These are phyloP conservation scores for Lepidonotus clava DNA, from an alignment of 2,888 invertebrate genomes.

Conservation along the genomic window DNA sequence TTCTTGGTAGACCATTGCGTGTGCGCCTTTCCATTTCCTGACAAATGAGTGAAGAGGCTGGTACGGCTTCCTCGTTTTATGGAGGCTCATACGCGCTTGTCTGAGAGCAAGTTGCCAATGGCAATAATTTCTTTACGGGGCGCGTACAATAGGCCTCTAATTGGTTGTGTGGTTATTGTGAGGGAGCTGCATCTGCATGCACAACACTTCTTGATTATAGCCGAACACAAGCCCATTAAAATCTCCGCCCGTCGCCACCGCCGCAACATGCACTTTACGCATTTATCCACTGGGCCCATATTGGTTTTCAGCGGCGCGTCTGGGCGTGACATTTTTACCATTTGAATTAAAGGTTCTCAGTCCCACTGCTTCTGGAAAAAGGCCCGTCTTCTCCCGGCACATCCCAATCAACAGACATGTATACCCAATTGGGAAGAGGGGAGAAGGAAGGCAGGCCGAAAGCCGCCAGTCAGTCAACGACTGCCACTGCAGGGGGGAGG, in stretches of 20 bases:
- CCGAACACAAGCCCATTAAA: conserved; percentile 38
- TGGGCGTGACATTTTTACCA: conserved; percentile 46
- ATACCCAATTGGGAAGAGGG: background rate
- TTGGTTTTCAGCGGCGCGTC: conserved; percentile 28
- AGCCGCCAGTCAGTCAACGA: background rate
- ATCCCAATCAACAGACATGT: conserved; percentile 37
- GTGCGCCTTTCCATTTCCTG: conserved; percentile 50
- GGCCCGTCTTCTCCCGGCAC: background rate
- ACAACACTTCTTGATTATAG: conserved; percentile 51
- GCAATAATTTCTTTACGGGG: conserved; percentile 48
- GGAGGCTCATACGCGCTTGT: background rate
- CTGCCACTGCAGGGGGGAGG: background rate
- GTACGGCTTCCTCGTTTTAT: conserved; percentile 21
- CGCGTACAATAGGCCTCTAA: conserved; percentile 39
- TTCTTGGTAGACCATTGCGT: conserved; percentile 17
- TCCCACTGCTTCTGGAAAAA: background rate
- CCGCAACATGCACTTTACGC: conserved; percentile 46
- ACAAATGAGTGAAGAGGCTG: conserved; percentile 34
- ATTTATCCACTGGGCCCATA: conserved; percentile 19
- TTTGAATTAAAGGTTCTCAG: conserved; percentile 21
- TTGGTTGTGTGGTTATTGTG: conserved; percentile 54
- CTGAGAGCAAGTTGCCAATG: conserved; percentile 13
- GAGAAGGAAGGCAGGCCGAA: background rate
- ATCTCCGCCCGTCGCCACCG: background rate
- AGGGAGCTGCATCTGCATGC: conserved; percentile 39